Evolutionary conservation across 2,797 vertebrate genomes (phyloP), one percentile per base, ranked within the genome.

Genomic region (Microctenopoma lineatum): DNA sequence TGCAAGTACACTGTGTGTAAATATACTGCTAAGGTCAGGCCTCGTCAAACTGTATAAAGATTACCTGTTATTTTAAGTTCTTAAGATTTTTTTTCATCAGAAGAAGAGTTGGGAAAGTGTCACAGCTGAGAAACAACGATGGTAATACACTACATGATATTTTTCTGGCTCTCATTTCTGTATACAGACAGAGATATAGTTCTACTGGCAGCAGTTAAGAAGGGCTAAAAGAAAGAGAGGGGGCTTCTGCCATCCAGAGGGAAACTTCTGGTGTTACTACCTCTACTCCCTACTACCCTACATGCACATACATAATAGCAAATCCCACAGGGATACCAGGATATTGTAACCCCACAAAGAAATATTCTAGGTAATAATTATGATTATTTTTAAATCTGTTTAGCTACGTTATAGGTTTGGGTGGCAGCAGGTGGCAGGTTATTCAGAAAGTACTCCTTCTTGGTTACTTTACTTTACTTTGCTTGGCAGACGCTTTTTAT

Each of bases 1-100:
- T 59, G 41, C 32, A 11, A 36, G 21, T 16, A 67, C 71, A 89
- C 21, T 21, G 21, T 21, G 86, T 71, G 74, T 86, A 92, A 91
- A 90, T 84, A 91, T 21, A 82, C 72, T 70, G 39, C 59, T 26
- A 82, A 82, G 86, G 87, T 90, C 89, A 85, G 70, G 75, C 71
- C 80, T 88, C 66, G 72, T 90, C 86, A 87, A 71, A 83, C 64
- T 73, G 77, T 78, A 85, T 88, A 84, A 89, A 83, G 84, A 81
- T 89, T 84, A 88, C 82, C 86, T 86, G 85, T 85, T 86, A 75
- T 74, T 90, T 21, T 21, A 21, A 21, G 21, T 21, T 21, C 21
- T 92, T 90, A 78, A 57, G 66, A 72, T 51, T n/a, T n/a, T n/a
- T n/a, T n/a, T n/a, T n/a, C n/a, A n/a, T n/a, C n/a, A 71, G 18